Conservation (phyloP, 2,797 vertebrate genomes). For the Acridotheres tristis region DNA sequence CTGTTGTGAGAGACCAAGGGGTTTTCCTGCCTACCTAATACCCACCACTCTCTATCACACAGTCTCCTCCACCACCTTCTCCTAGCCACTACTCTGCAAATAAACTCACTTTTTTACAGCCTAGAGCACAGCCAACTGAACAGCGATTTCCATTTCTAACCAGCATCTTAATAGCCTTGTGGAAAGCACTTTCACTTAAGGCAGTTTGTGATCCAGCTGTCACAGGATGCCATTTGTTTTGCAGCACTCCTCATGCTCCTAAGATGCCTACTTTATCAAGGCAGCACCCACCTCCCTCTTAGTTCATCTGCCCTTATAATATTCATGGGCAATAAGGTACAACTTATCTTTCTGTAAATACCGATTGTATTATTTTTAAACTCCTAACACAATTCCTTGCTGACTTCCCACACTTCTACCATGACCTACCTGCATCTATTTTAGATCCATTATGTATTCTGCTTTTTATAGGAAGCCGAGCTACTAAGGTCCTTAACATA, state of each 20-base stretch:
- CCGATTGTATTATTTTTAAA: not conserved
- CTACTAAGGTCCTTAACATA: not conserved
- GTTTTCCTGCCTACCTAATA: not conserved
- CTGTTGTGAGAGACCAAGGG: rapidly evolving
- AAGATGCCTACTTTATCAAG: not conserved
- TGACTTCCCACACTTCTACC: not conserved
- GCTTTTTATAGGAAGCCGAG: not conserved
- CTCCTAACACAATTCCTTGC: not conserved
- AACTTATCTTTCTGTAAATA: not conserved
- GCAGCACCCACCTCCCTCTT: not conserved
- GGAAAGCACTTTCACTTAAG: not conserved
- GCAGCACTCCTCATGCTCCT: not conserved
- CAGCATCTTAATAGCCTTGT: not conserved
- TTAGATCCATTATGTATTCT: not conserved
- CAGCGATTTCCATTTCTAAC: rapidly evolving
- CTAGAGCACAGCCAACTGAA: not conserved
- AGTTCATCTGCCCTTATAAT: not conserved
- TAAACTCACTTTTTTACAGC: not conserved
- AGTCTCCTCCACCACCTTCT: not conserved
- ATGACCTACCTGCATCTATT: not conserved
- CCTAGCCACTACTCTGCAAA: not conserved
- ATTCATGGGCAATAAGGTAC: not conserved
- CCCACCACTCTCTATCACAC: rapidly evolving
- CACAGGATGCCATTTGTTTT: not conserved
- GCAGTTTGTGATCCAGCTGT: not conserved